phyloP scores from a whole-genome alignment of 2,113 vertebrate species.

The Brevimyrus niger region DNA sequence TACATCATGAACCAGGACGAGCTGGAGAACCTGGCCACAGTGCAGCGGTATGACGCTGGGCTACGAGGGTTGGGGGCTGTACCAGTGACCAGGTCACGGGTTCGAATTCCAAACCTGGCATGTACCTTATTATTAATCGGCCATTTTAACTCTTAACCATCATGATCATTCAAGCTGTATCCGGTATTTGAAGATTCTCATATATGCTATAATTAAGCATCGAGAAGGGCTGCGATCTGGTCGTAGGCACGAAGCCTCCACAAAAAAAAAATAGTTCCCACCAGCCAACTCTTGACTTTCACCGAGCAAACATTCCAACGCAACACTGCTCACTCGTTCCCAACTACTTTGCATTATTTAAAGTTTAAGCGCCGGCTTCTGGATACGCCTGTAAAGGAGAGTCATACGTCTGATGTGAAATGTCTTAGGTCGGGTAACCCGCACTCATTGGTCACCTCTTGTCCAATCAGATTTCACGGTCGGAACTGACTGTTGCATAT shows the following conservation, averaged over 20 bases:
- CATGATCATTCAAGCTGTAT: not conserved
- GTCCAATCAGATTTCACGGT: not conserved
- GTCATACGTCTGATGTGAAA: not conserved
- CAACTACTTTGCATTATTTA: not conserved
- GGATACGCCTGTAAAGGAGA: not conserved
- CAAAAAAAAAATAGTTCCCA: not conserved
- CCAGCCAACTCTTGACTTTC: not conserved
- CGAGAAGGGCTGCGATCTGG: not conserved
- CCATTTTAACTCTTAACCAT: not conserved
- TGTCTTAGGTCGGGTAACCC: not conserved
- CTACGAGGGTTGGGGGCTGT: not conserved
- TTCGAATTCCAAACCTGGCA: not conserved
- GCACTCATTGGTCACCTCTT: not conserved
- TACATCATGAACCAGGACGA: constrained; percentile 84
- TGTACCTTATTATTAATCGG: not conserved
- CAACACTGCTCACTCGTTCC: not conserved
- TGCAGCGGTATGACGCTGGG: constrained; percentile 67
- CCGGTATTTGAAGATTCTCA: not conserved
- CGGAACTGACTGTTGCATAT: not conserved
- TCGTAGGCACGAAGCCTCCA: not conserved
- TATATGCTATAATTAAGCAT: not conserved
- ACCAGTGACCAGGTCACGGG: not conserved
- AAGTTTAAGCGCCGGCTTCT: not conserved
- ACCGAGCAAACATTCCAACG: not conserved
- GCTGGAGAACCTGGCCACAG: constrained; percentile 80